A percentile compares a stretch with the other conserved stretches of the same genome.
phyloP scores from a whole-genome alignment of 2,113 vertebrate species.

The Lathamus discolor region DNA sequence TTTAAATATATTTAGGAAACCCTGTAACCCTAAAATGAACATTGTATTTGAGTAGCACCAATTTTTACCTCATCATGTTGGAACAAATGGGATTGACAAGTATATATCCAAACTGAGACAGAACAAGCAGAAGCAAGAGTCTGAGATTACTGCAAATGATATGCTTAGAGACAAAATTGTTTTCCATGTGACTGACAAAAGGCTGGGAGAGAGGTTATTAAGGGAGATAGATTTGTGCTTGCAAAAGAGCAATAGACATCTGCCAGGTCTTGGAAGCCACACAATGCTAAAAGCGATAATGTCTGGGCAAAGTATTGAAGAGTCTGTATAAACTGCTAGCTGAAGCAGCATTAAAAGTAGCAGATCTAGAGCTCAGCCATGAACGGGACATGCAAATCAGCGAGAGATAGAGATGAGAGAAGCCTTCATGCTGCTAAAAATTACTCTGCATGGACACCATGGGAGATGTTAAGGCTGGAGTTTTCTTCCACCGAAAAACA shows the following conservation, averaged over 20 bases:
- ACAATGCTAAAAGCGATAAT: not conserved
- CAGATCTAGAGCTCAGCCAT: not conserved
- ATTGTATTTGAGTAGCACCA: not conserved
- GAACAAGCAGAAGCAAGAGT: not conserved
- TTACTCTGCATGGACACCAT: not conserved
- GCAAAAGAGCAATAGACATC: not conserved
- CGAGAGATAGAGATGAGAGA: not conserved
- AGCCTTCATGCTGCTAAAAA: not conserved
- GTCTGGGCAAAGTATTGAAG: not conserved
- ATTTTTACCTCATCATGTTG: slow-evolving; percentile 1
- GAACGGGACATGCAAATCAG: not conserved
- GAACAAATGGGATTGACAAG: slow-evolving; percentile 7
- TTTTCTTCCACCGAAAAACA: not conserved
- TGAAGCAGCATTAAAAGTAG: not conserved
- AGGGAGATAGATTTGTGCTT: not conserved
- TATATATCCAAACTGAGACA: not conserved
- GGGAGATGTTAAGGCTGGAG: not conserved
- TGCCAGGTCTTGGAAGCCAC: not conserved
- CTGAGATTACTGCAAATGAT: slow-evolving; percentile 38
- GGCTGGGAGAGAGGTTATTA: slow-evolving; percentile 23
- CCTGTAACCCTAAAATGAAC: not conserved
- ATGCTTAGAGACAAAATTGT: slow-evolving; percentile 29
- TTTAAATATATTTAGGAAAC: not conserved
- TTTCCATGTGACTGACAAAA: slow-evolving; percentile 26
- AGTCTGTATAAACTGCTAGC: not conserved